phyloP scores from a whole-genome alignment of 2,888 invertebrate species.

The Vesta saturnalis region DNA sequence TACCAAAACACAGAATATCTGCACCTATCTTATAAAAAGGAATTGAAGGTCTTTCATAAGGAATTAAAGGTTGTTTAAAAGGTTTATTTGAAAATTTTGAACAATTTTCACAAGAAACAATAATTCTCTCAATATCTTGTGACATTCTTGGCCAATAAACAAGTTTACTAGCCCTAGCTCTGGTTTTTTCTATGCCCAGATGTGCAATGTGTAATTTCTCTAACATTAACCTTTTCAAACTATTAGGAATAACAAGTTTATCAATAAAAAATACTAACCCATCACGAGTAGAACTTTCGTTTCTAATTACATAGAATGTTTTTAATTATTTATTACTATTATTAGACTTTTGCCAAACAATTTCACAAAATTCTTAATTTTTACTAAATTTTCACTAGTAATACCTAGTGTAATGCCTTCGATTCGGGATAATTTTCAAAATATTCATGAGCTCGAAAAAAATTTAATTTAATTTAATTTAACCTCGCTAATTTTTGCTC shows the following conservation, averaged over 20 bases:
- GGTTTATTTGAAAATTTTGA: conserved; percentile 21
- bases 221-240: conserved; percentile 13
- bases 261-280: conserved; percentile 23
- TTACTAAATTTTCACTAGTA: too few relatives aligned
- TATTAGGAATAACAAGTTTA: conserved; percentile 26
- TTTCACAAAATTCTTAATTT: too few relatives aligned
- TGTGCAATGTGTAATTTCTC: conserved; percentile 27
- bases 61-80: conserved; percentile 33
- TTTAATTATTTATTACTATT: too few relatives aligned
- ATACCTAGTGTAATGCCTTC: too few relatives aligned
- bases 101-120: conserved; percentile 22
- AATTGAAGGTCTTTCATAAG: conserved; percentile 22
- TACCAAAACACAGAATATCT: conserved; percentile 22
- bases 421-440: too few relatives aligned
- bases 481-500: too few relatives aligned
- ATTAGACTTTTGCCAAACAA: too few relatives aligned
- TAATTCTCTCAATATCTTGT: conserved; percentile 19
- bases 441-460: too few relatives aligned
- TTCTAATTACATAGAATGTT: too few relatives aligned
- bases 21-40: conserved; percentile 29
- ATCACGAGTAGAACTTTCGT: too few relatives aligned
- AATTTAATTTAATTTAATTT: too few relatives aligned
- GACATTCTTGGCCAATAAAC: conserved; percentile 30
- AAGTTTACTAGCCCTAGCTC: conserved; percentile 22
- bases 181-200: conserved; percentile 26